Evolutionary conservation across 2,888 invertebrate species (phyloP).

Genomic region (Pollenia labialis): DNA sequence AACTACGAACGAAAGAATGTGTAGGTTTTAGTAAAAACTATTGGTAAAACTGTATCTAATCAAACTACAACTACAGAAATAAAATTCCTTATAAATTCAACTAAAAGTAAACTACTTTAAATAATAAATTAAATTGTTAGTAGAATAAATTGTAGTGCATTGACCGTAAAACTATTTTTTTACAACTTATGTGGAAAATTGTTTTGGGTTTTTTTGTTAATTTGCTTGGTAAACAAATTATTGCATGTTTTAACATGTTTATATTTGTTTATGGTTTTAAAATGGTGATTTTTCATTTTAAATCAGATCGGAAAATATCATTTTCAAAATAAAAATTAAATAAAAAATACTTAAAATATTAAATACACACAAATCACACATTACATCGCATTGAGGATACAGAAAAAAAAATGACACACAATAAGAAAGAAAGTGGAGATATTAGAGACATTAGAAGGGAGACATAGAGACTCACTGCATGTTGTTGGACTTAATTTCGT

Average conservation of each 20-base stretch:
- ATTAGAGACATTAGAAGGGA: constrained; percentile 38
- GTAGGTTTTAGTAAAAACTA: background rate
- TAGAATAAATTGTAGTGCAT: constrained; percentile 57
- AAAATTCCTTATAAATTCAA: constrained; percentile 20
- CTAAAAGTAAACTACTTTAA: constrained; percentile 27
- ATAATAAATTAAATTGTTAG: background rate
- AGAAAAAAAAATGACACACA: constrained; percentile 32
- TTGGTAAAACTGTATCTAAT: background rate
- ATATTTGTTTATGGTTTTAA: background rate
- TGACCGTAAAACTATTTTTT: constrained; percentile 51
- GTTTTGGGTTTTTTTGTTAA: background rate
- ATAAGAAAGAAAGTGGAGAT: constrained; percentile 26
- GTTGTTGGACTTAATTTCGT: constrained; percentile 36
- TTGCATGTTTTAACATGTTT: constrained; percentile 44
- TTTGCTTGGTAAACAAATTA: constrained; percentile 20
- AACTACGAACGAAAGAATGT: background rate
- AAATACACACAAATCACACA: constrained; percentile 45
- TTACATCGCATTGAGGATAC: constrained; percentile 41
- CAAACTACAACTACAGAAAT: constrained; percentile 26
- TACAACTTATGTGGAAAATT: background rate
- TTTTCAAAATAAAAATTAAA: constrained; percentile 4
- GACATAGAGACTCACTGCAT: constrained; percentile 68
- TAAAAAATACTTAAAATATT: constrained; percentile 1
- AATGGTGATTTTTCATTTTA: constrained; percentile 4
- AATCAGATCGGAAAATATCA: constrained; percentile 24